Conservation (phyloP, 1,140 invertebrate species). For the Drosophila prosaltans region DNA sequence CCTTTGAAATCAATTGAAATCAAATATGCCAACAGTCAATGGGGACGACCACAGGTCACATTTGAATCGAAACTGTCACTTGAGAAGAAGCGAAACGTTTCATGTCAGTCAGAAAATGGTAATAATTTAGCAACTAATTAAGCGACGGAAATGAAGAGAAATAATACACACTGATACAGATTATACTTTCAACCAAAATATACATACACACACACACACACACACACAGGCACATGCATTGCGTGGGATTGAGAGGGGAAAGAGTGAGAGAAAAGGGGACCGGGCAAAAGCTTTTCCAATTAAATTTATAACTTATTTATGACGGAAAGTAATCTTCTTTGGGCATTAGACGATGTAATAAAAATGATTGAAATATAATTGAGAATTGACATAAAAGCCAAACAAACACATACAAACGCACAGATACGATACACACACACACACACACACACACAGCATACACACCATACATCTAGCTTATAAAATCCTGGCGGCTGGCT, state of each 20-base stretch:
- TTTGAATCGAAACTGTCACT: conserved; percentile 61
- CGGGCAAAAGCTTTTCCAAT: conserved; percentile 64
- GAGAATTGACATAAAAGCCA: conserved; percentile 81
- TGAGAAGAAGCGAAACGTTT: conserved; percentile 50
- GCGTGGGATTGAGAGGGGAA: not conserved
- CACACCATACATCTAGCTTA: conserved; percentile 50
- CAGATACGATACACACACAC: conserved; percentile 7
- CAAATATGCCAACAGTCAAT: conserved; percentile 59
- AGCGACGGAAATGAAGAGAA: conserved; percentile 48
- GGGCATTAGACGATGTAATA: conserved; percentile 76
- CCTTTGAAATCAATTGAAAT: conserved; percentile 53
- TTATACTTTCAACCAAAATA: conserved; percentile 7
- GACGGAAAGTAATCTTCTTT: conserved; percentile 76
- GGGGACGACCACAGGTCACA: conserved; percentile 33
- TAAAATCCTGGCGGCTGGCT: conserved; percentile 65
- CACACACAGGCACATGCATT: not conserved
- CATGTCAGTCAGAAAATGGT: conserved; percentile 59
- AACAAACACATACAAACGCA: conserved; percentile 53
- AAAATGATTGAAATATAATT: conserved; percentile 82
- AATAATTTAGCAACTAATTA: conserved; percentile 81
- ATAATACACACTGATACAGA: conserved; percentile 33
- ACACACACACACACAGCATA: not conserved
- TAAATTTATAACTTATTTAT: conserved; percentile 81
- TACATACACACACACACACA: conserved; percentile 3
- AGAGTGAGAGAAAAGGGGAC: not conserved